Conservation (phyloP, 2,113 vertebrate genomes). For the Australoheros scitulus region DNA sequence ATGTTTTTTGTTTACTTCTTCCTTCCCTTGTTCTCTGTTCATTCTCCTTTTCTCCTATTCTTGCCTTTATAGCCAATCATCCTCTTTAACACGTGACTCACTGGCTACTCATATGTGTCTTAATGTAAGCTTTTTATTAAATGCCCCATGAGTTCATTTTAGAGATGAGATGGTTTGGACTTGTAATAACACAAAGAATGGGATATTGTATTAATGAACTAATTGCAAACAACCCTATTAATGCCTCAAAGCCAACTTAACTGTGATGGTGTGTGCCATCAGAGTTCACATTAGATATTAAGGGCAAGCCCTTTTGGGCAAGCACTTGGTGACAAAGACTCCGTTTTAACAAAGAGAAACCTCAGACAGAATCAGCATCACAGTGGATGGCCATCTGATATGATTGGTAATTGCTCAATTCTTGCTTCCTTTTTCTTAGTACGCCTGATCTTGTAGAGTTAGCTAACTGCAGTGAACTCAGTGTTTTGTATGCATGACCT, state of each 20-base stretch:
- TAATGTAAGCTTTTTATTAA: conserved; percentile 8
- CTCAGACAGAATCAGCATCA: background rate
- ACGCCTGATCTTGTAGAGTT: too few species aligned
- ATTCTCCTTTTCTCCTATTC: background rate
- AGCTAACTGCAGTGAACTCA: too few species aligned
- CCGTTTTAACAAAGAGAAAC: background rate
- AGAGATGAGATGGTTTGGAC: conserved; percentile 10
- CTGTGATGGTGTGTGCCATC: background rate
- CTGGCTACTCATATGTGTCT: conserved; percentile 14
- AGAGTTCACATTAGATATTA: too few species aligned
- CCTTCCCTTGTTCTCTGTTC: background rate
- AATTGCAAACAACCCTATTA: background rate
- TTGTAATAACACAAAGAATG: background rate
- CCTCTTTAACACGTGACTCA: conserved; percentile 43
- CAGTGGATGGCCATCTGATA: background rate
- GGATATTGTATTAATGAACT: background rate
- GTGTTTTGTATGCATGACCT: too few species aligned
- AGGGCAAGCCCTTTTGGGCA: background rate
- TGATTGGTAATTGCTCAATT: background rate
- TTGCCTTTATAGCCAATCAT: conserved; percentile 61
- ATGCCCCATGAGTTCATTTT: conserved; percentile 1
- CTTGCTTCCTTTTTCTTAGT: too few species aligned
- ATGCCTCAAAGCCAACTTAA: background rate
- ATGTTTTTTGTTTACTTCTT: background rate
- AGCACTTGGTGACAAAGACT: background rate